Evolutionary conservation across 2,797 vertebrate species (phyloP).

Genomic region (Chelon labrosus): DNA sequence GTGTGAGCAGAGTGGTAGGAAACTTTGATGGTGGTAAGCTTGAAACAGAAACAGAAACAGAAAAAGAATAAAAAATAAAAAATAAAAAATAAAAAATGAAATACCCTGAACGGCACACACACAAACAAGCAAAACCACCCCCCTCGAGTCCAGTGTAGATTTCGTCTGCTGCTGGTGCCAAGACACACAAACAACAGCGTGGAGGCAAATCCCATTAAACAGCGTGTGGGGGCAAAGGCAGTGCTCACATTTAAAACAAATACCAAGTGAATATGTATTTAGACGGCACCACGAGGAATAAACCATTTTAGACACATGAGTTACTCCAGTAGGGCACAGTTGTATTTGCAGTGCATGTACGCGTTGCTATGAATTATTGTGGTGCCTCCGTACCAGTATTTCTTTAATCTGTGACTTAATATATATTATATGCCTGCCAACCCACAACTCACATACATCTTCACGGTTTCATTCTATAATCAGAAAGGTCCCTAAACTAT

Average conservation of each 20-base stretch:
- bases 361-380: slow-evolving; percentile 19
- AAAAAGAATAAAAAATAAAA: slow-evolving; percentile 10
- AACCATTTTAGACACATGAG: slow-evolving; percentile 45
- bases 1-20: slow-evolving; percentile 32
- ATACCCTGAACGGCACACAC: slow-evolving; percentile 47
- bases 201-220: slow-evolving; percentile 68
- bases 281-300: slow-evolving; percentile 51
- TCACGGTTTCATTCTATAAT: not conserved
- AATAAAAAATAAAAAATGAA: too few relatives aligned
- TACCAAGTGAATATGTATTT: slow-evolving; percentile 63
- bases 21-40: slow-evolving; percentile 63
- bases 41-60: slow-evolving; percentile 35
- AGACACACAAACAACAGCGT: slow-evolving; percentile 69
- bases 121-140: slow-evolving; percentile 66
- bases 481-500: not conserved
- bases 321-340: slow-evolving; percentile 27
- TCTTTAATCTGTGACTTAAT: slow-evolving; percentile 27
- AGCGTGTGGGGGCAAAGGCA: slow-evolving; percentile 59
- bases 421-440: not conserved
- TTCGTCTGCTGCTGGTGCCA: slow-evolving; percentile 69
- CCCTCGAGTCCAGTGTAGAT: slow-evolving; percentile 66
- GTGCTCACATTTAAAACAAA: slow-evolving; percentile 69
- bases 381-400: slow-evolving; percentile 1
- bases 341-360: slow-evolving; percentile 11
- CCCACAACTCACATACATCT: slow-evolving; percentile 21